These are phyloP conservation scores for Sebastiscus albofasciatus DNA, from an alignment of 2,797 vertebrate species.

Conservation along the genomic window DNA sequence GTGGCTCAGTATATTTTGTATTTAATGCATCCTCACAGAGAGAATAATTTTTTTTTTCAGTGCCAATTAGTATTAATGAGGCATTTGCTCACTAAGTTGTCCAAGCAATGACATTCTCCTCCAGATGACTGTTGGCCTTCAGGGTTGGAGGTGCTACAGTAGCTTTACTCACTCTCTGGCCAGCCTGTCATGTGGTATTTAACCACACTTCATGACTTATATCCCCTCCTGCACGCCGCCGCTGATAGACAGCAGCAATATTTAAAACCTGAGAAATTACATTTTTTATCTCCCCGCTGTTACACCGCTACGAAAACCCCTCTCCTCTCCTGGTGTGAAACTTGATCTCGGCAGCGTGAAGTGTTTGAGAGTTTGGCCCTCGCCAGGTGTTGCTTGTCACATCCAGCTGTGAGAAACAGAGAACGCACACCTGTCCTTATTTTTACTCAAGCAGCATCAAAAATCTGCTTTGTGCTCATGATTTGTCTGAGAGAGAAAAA, in stretches of 20 bases:
- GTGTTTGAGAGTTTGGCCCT: constrained; percentile 65
- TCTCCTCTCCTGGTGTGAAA: constrained; percentile 63
- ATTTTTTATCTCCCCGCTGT: constrained; percentile 7
- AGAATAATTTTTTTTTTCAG: background rate
- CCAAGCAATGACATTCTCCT: constrained; percentile 62
- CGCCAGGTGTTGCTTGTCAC: constrained; percentile 80
- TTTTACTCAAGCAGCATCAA: constrained; percentile 37
- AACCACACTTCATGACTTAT: constrained; percentile 54
- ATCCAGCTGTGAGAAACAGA: constrained; percentile 75
- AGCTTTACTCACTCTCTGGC: constrained; percentile 53
- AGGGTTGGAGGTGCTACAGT: constrained; percentile 67
- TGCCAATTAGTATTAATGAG: constrained; percentile 71
- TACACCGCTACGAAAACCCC: background rate
- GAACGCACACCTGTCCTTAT: constrained; percentile 64
- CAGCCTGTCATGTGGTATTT: constrained; percentile 65
- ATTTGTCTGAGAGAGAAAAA: background rate
- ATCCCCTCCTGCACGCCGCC: constrained; percentile 5
- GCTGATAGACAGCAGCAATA: background rate
- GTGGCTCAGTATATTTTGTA: background rate
- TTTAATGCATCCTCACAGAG: background rate
- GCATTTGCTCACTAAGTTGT: constrained; percentile 66
- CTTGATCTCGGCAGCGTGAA: constrained; percentile 68
- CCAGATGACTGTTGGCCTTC: constrained; percentile 70
- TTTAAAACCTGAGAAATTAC: constrained; percentile 15
- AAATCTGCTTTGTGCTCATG: background rate